phyloP scores from a whole-genome alignment of 2,113 vertebrate genomes.

The Meriones unguiculatus region DNA sequence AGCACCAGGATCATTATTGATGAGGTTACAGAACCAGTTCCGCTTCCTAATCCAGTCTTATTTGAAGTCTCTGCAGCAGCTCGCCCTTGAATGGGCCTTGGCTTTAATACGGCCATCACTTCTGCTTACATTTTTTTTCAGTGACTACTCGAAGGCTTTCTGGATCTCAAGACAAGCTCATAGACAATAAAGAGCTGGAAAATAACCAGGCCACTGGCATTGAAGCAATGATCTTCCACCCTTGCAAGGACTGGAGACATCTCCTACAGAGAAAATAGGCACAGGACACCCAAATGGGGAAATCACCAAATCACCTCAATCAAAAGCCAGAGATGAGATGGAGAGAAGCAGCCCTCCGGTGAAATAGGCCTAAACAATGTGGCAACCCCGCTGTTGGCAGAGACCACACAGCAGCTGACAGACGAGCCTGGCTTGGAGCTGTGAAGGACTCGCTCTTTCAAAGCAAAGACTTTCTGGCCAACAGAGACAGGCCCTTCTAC shows the following conservation, averaged over 20 bases:
- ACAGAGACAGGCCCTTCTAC: constrained; percentile 71
- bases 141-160: not conserved
- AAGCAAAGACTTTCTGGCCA: constrained; percentile 64
- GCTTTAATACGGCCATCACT: not conserved
- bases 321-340: not conserved
- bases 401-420: constrained; percentile 67
- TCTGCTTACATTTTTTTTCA: not conserved
- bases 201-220: not conserved
- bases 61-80: not conserved
- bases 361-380: constrained; percentile 21
- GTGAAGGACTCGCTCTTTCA: constrained; percentile 70
- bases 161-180: constrained; percentile 49
- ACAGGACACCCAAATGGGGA: not conserved
- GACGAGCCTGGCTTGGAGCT: constrained; percentile 55
- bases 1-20: not conserved
- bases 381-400: constrained; percentile 31
- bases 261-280: constrained; percentile 9
- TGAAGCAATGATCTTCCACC: not conserved
- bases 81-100: not conserved
- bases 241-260: not conserved
- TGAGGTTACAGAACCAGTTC: not conserved
- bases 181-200: constrained; percentile 22
- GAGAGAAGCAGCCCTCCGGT: not conserved
- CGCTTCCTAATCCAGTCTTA: not conserved
- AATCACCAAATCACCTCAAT: constrained; percentile 8